Evolutionary conservation across 1,140 invertebrate genomes (phyloP).

Genomic region (Eriocheir sinensis): DNA sequence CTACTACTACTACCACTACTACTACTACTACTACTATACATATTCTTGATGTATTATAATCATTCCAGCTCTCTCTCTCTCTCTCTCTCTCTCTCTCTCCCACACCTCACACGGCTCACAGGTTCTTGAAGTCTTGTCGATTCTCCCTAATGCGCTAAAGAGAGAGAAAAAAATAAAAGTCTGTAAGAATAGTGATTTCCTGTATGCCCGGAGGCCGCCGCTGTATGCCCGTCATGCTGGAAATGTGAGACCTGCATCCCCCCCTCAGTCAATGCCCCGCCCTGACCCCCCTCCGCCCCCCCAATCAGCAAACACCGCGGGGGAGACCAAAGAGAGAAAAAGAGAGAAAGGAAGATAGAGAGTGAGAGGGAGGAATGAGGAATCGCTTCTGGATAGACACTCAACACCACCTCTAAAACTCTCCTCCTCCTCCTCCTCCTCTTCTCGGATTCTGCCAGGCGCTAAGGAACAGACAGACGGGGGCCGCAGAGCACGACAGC

Average conservation of each 20-base stretch:
- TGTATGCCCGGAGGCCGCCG: background rate
- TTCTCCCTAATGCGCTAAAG: background rate
- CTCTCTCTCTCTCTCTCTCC: too few relatives aligned
- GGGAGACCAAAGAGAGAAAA: background rate
- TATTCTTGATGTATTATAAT: too few relatives aligned
- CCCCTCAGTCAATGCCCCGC: constrained; percentile 23
- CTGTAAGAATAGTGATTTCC: constrained; percentile 1
- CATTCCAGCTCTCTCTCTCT: too few relatives aligned
- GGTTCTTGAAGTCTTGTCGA: background rate
- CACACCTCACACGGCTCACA: too few relatives aligned
- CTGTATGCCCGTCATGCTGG: background rate
- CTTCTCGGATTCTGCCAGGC: background rate
- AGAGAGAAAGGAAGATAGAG: background rate
- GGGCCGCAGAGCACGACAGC: background rate
- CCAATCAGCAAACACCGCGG: background rate
- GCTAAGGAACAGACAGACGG: background rate
- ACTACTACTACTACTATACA: too few relatives aligned
- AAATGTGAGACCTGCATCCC: background rate
- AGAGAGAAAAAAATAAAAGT: background rate
- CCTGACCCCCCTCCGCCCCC: background rate
- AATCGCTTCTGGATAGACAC: background rate
- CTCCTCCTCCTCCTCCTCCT: background rate
- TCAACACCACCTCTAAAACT: background rate
- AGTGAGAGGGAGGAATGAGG: constrained; percentile 31
- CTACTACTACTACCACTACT: too few relatives aligned